Evolutionary conservation across 2,888 invertebrate species (phyloP).

Genomic region (Eumacrocentrus americanus): DNA sequence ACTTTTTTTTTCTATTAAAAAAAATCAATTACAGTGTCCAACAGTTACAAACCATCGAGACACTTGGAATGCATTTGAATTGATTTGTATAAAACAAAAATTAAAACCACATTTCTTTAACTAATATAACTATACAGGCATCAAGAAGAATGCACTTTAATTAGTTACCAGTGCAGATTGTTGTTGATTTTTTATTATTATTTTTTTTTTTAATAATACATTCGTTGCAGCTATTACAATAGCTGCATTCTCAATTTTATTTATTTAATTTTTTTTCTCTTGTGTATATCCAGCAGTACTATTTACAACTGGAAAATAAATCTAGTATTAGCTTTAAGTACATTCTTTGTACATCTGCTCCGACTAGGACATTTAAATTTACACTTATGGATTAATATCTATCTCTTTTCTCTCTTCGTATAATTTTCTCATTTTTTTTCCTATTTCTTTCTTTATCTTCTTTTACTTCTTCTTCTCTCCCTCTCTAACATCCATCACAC

Average conservation of each 20-base stretch:
- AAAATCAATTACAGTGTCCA: background rate
- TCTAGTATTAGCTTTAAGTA: constrained; percentile 41
- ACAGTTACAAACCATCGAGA: background rate
- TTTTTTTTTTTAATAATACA: constrained; percentile 29
- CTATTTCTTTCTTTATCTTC: no score
- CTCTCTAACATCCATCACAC: background rate
- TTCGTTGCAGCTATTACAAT: constrained; percentile 8
- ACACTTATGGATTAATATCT: constrained; percentile 33
- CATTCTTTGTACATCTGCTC: constrained; percentile 42
- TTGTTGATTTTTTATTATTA: constrained; percentile 16
- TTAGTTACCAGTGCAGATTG: constrained; percentile 27
- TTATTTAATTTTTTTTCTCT: constrained; percentile 12
- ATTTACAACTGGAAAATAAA: constrained; percentile 22
- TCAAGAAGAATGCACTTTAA: constrained; percentile 5
- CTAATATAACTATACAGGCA: constrained; percentile 7
- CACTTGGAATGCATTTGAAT: constrained; percentile 4
- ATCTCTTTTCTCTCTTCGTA: constrained; percentile 3
- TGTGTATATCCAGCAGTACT: constrained; percentile 5
- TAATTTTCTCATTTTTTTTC: no score
- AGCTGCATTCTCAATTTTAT: background rate
- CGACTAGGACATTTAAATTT: constrained; percentile 43
- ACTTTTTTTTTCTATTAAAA: constrained; percentile 10
- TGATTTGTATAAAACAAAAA: constrained; percentile 8
- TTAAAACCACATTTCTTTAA: constrained; percentile 1
- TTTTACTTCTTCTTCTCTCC: background rate